Evolutionary conservation across 2,113 vertebrate species (phyloP), one percentile per base, ranked within the genome.

Genomic region (Laterallus jamaicensis): DNA sequence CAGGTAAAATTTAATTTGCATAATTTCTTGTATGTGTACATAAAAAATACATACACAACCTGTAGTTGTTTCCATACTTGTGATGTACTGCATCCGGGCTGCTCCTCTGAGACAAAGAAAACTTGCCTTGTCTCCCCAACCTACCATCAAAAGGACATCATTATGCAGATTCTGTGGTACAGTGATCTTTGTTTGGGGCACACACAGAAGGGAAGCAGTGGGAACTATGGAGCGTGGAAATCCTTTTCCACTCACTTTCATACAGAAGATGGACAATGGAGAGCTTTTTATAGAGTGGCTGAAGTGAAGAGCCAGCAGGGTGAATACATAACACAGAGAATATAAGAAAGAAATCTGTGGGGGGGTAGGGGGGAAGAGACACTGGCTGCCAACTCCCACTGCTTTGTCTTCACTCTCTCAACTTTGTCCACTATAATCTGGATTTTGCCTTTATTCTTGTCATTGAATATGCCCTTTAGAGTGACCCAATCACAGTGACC

Each of bases 11-110:
- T 40, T 88, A 80, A 90, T 92, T 50, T 96, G 35, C 71, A 93
- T 52, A 74, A 58, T 67, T 80, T 28, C 55, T n/a, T 84, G 15
- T 68, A 10, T 86, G n/a, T 55, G 50, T 76, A 49, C 69, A 95
- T 90, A 91, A 96, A 96, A 97, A 88, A 94, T 88, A 89, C 59
- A 92, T 89, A 52, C 56, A 37, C 86, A 95, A 67, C n/a, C 74
- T 96, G n/a, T 59, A 90, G 75, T 94, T 94, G 73, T 91, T 83
- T 96, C 54, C n/a, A 7, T 82, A 50, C 13, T 87, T 90, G 42
- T 80, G 62, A 49, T 54, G 73, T 42, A 54, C 18, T 79, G 52
- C 74, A 86, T 69, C 81, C 9, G 0, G 37, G 17, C 29, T 97
- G 25, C 55, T 97, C 85, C 75, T 93, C 39, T 25, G 91, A 94